These are phyloP conservation scores for Gadus chalcogrammus DNA, from an alignment of 2,113 vertebrate species.

Conservation along the genomic window DNA sequence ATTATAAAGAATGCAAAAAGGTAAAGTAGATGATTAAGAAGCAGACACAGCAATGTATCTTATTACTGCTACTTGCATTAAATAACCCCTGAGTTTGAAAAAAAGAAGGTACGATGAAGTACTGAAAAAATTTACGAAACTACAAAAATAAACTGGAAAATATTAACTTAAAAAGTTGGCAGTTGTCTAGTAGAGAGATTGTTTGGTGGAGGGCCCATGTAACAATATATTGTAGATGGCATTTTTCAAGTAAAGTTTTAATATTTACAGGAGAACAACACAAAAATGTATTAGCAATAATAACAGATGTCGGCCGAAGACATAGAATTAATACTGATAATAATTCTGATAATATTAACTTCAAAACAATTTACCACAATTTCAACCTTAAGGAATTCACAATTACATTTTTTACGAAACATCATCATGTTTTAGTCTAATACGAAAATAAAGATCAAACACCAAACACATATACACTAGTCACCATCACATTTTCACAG, in stretches of 20 bases:
- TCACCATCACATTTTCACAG: constrained; percentile 59
- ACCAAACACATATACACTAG: constrained; percentile 58
- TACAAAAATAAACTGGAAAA: constrained; percentile 32
- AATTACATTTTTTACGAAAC: constrained; percentile 60
- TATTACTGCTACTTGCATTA: constrained; percentile 60
- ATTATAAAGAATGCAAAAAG: constrained; percentile 45
- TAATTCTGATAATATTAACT: constrained; percentile 45
- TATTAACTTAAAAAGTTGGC: constrained; percentile 55
- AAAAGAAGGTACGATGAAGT: constrained; percentile 29
- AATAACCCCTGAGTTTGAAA: constrained; percentile 75
- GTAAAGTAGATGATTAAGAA: constrained; percentile 57
- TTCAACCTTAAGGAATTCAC: constrained; percentile 59
- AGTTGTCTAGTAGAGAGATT: constrained; percentile 61
- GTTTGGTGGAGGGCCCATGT: constrained; percentile 42
- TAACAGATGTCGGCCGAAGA: neutral
- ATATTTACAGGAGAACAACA: constrained; percentile 71
- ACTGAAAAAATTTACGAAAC: constrained; percentile 50
- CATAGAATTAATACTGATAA: neutral
- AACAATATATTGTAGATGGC: constrained; percentile 41
- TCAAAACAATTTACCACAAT: constrained; percentile 49
- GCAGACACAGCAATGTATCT: constrained; percentile 53
- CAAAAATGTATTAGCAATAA: constrained; percentile 43
- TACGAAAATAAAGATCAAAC: constrained; percentile 59
- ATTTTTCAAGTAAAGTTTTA: constrained; percentile 64
- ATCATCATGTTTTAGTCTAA: constrained; percentile 58